These are phyloP conservation scores for Osedax frankpressi DNA, from an alignment of 2,888 invertebrate genomes.

Conservation along the genomic window DNA sequence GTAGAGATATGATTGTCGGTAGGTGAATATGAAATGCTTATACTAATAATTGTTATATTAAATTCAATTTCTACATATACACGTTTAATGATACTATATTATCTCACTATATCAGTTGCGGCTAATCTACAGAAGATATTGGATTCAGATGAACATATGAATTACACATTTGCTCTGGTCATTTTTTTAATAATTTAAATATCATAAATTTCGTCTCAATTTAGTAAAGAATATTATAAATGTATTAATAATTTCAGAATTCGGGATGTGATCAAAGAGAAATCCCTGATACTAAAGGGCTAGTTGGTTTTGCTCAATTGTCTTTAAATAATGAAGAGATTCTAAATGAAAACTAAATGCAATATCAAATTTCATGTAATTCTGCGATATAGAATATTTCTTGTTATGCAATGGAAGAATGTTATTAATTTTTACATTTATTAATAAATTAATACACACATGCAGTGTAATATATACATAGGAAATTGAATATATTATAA, in stretches of 20 bases:
- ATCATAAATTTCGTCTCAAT: neutral
- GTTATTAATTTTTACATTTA: no score
- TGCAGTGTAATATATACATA: no score
- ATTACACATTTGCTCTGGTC: constrained; percentile 74
- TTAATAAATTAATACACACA: no score
- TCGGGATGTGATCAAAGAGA: constrained; percentile 56
- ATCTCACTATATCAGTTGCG: constrained; percentile 63
- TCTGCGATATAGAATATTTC: no score
- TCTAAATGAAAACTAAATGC: neutral
- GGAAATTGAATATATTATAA: no score
- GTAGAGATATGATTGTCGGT: constrained; percentile 69
- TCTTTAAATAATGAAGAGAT: constrained; percentile 48
- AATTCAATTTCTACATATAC: no score
- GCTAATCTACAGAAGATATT: constrained; percentile 79
- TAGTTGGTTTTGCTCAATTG: constrained; percentile 93
- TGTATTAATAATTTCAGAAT: constrained; percentile 38
- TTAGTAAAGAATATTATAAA: neutral
- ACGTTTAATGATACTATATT: no score
- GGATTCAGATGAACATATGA: constrained; percentile 52
- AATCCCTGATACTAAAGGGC: constrained; percentile 78
- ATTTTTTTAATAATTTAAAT: constrained; percentile 33
- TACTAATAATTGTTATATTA: no score
- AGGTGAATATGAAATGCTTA: constrained; percentile 21
- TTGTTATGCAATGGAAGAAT: no score
- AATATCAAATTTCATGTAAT: no score